Conservation (phyloP, 2,888 invertebrate species). For the Ptychoptera contaminata region DNA sequence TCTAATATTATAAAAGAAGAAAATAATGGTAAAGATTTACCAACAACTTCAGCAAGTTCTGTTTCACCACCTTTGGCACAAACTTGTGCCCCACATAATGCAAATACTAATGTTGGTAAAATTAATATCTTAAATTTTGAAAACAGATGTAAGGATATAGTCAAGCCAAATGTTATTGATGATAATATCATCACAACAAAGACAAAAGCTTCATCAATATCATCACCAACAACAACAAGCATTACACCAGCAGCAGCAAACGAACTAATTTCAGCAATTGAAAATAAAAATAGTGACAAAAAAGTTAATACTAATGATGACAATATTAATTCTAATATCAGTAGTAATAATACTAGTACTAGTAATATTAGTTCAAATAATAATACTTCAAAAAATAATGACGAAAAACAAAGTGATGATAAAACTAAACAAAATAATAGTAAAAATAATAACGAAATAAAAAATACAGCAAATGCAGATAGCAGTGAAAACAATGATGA, state of each 20-base stretch:
- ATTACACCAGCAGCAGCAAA: slow-evolving; percentile 18
- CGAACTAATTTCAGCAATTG: slow-evolving; percentile 13
- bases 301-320: slow-evolving; percentile 3
- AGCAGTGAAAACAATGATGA: background rate
- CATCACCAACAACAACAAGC: slow-evolving; percentile 16
- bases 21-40: slow-evolving; percentile 5
- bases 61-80: slow-evolving; percentile 8
- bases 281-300: slow-evolving; percentile 1
- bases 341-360: background rate
- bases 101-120: background rate
- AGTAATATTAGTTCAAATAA: background rate
- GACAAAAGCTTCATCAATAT: slow-evolving; percentile 9
- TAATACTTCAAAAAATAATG: background rate
- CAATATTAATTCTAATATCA: background rate
- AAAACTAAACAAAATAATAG: too few species aligned
- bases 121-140: background rate
- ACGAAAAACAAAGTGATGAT: too few species aligned
- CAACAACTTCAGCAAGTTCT: slow-evolving; percentile 11
- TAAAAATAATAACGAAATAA: too few species aligned
- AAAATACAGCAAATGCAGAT: background rate
- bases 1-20: too few species aligned
- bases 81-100: background rate
- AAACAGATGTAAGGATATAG: slow-evolving; percentile 14
- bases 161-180: slow-evolving; percentile 10
- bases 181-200: slow-evolving; percentile 5